Conservation (phyloP, 2,113 vertebrate genomes). For the Gorsachius goisagi region DNA sequence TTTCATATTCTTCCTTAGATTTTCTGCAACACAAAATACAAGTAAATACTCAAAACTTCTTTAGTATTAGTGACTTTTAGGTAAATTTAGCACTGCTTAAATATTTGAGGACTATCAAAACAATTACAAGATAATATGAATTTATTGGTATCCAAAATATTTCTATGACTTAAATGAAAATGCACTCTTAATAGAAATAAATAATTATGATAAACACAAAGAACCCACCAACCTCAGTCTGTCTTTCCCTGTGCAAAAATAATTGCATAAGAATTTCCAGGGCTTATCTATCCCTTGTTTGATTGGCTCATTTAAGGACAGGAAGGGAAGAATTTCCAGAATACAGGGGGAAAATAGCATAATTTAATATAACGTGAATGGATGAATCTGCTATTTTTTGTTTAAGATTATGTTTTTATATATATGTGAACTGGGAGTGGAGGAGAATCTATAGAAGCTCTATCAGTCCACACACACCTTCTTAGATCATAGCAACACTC, state of each 20-base stretch:
- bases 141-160: not conserved
- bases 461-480: not conserved
- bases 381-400: not conserved
- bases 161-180: not conserved
- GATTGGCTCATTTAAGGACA: not conserved
- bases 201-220: not conserved
- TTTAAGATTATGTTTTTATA: not conserved
- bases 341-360: not conserved
- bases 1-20: constrained; percentile 95
- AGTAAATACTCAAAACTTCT: not conserved
- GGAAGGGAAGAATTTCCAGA: not conserved
- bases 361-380: not conserved
- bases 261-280: not conserved
- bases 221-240: not conserved
- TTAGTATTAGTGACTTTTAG: not conserved
- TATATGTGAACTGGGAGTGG: not conserved
- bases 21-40: constrained; percentile 77
- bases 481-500: not conserved
- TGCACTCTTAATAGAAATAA: not conserved
- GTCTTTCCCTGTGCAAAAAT: not conserved
- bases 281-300: not conserved
- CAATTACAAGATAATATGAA: not conserved
- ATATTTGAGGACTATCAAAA: not conserved
- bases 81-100: not conserved
- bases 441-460: not conserved